phyloP scores from a whole-genome alignment of 2,888 invertebrate genomes.

The Drosophila cognata region DNA sequence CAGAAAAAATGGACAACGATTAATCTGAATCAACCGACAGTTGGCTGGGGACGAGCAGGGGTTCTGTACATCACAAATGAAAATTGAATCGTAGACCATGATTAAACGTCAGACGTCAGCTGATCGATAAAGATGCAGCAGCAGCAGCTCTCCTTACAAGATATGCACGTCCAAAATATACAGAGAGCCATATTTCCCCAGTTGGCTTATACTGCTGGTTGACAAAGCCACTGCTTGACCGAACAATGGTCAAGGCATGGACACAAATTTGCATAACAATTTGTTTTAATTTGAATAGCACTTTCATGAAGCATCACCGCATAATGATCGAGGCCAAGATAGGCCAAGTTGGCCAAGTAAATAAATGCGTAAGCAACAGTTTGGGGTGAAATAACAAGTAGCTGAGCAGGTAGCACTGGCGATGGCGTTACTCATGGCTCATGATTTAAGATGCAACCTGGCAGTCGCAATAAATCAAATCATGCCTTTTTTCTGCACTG shows the following conservation, averaged over 20 bases:
- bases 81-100: constrained; percentile 34
- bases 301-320: constrained; percentile 42
- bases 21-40: constrained; percentile 51
- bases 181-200: constrained; percentile 2
- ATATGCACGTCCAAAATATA: neutral
- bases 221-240: constrained; percentile 2
- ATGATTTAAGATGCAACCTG: constrained; percentile 70
- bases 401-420: constrained; percentile 18
- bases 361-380: constrained; percentile 61
- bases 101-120: constrained; percentile 63
- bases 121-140: constrained; percentile 29
- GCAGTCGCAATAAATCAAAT: constrained; percentile 72
- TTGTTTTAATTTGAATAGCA: constrained; percentile 63
- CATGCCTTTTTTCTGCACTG: constrained; percentile 50
- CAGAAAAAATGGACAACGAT: constrained; percentile 33
- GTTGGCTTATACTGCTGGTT: neutral
- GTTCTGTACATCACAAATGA: constrained; percentile 27
- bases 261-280: constrained; percentile 64
- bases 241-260: constrained; percentile 26
- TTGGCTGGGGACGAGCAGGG: neutral
- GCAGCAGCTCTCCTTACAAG: neutral
- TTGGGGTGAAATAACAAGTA: constrained; percentile 58
- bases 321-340: constrained; percentile 29
- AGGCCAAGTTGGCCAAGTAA: constrained; percentile 26
- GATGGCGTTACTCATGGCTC: constrained; percentile 15